Evolutionary conservation across 2,797 vertebrate genomes (phyloP).

Genomic region (Aulostomus chinensis): DNA sequence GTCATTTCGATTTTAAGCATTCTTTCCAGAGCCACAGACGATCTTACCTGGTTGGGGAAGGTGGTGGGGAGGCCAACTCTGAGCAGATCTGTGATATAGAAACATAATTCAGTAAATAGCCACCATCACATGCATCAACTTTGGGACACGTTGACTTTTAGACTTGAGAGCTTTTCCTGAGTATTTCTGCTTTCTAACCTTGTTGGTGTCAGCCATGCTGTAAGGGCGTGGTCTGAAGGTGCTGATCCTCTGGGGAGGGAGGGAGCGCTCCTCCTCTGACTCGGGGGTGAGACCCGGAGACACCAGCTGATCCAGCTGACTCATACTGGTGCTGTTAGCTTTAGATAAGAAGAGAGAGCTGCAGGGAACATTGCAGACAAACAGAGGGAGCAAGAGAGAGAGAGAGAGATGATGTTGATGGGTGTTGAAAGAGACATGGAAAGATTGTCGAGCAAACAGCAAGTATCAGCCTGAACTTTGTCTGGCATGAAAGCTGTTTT

Average conservation of each 20-base stretch:
- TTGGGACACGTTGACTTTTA: no score
- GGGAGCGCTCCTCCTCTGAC: conserved; percentile 70
- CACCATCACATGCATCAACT: no score
- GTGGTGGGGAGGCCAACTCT: conserved; percentile 69
- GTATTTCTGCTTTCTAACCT: conserved; percentile 59
- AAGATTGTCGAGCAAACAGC: no score
- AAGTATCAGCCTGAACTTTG: no score
- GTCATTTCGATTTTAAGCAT: no score
- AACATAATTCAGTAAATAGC: not conserved
- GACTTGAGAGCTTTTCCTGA: conserved; percentile 1
- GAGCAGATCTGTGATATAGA: conserved; percentile 66
- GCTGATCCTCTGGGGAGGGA: conserved; percentile 79
- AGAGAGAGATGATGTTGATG: not conserved
- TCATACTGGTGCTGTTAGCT: conserved; percentile 85
- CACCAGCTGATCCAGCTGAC: conserved; percentile 83
- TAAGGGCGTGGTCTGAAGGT: conserved; percentile 86
- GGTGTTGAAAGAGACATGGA: no score
- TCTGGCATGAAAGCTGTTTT: conserved; percentile 16
- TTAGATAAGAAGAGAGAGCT: conserved; percentile 82
- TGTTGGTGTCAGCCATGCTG: conserved; percentile 86
- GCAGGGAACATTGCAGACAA: conserved; percentile 15
- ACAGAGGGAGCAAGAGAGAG: conserved; percentile 28
- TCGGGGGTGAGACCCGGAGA: conserved; percentile 69
- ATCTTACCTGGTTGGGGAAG: conserved; percentile 79
- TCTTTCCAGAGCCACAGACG: no score